phyloP scores from a whole-genome alignment of 2,888 invertebrate species.

The Lomographa bimaculata region DNA sequence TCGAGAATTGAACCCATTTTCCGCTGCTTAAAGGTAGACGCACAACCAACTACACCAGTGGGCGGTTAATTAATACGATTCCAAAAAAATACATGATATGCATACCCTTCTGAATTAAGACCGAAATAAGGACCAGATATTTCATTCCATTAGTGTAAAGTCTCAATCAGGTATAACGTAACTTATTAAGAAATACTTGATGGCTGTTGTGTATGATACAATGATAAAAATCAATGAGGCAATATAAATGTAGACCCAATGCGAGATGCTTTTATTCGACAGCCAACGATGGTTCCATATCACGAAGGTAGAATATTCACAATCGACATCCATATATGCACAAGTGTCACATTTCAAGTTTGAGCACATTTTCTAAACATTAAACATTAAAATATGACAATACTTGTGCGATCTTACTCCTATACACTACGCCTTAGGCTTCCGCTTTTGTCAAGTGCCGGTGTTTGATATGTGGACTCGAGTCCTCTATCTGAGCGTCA shows the following conservation, averaged over 20 bases:
- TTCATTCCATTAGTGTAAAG: too few relatives aligned
- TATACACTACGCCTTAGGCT: conserved; percentile 52
- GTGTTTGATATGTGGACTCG: conserved; percentile 25
- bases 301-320: conserved; percentile 45
- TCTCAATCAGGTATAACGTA: too few relatives aligned
- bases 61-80: conserved; percentile 14
- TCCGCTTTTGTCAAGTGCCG: conserved; percentile 41
- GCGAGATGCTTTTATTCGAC: conserved; percentile 38
- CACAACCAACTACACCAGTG: too few relatives aligned
- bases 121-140: too few relatives aligned
- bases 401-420: conserved; percentile 48
- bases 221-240: too few relatives aligned
- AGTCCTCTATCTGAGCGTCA: conserved; percentile 20
- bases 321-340: conserved; percentile 35
- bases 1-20: too few relatives aligned
- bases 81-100: conserved; percentile 10
- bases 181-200: too few relatives aligned
- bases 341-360: conserved; percentile 57
- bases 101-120: too few relatives aligned
- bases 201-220: too few relatives aligned
- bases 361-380: conserved; percentile 36
- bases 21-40: too few relatives aligned
- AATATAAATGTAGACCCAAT: too few relatives aligned
- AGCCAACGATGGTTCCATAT: conserved; percentile 36
- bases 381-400: conserved; percentile 53